These are phyloP conservation scores for Drosophila rubida DNA, from an alignment of 2,888 invertebrate genomes.

Conservation along the genomic window DNA sequence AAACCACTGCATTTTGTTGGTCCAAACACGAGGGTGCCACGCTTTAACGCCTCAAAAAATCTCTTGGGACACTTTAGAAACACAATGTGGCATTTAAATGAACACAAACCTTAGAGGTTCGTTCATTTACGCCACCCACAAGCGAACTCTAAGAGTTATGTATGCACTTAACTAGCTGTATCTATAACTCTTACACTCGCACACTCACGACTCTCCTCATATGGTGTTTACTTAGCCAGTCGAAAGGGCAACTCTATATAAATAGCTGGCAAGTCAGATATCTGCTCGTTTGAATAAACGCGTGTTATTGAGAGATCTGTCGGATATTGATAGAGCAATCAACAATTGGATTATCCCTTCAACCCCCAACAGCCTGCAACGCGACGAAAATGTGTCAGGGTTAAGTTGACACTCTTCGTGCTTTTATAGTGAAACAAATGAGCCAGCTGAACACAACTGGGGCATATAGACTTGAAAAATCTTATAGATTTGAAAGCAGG, in stretches of 20 bases:
- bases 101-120: constrained; percentile 66
- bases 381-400: background rate
- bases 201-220: background rate
- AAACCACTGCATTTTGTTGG: constrained; percentile 82
- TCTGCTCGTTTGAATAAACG: constrained; percentile 5
- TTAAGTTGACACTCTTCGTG: constrained; percentile 10
- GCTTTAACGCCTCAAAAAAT: constrained; percentile 84
- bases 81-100: constrained; percentile 79
- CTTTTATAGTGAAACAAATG: constrained; percentile 12
- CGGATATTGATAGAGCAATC: constrained; percentile 4
- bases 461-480: background rate
- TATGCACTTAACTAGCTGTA: background rate
- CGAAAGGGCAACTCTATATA: background rate
- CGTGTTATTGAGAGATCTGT: background rate
- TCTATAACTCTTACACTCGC: background rate
- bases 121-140: constrained; percentile 28
- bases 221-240: background rate
- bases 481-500: no score
- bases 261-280: constrained; percentile 3
- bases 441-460: background rate
- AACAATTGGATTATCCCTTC: constrained; percentile 12
- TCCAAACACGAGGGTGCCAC: constrained; percentile 79
- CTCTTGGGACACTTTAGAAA: constrained; percentile 80
- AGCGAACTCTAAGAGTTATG: constrained; percentile 2
- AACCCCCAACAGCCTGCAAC: background rate